Conservation (phyloP, 2,797 vertebrate species). For the Miichthys miiuy region DNA sequence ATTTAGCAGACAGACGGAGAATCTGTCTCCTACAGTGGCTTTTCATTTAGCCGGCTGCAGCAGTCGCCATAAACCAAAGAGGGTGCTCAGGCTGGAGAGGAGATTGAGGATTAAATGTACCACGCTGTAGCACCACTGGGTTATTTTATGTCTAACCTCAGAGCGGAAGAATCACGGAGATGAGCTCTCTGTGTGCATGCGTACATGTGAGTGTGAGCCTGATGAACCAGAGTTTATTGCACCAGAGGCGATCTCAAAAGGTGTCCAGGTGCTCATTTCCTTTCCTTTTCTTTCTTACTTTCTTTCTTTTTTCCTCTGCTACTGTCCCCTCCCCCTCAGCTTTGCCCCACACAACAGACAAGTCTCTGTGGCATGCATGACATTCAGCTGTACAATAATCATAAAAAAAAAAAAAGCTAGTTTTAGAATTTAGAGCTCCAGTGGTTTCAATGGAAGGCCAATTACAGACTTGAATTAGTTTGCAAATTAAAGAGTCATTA, state of each 20-base stretch:
- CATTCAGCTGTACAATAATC: slow-evolving; percentile 93
- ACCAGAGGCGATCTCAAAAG: slow-evolving; percentile 57
- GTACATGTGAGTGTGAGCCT: slow-evolving; percentile 43
- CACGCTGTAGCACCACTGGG: slow-evolving; percentile 67
- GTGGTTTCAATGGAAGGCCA: slow-evolving; percentile 96
- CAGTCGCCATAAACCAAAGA: slow-evolving; percentile 62
- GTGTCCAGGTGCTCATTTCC: slow-evolving; percentile 55
- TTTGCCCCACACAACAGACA: slow-evolving; percentile 56
- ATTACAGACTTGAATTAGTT: slow-evolving; percentile 98
- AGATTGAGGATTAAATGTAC: slow-evolving; percentile 78
- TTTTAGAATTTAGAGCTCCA: slow-evolving; percentile 95
- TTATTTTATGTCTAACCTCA: slow-evolving; percentile 72
- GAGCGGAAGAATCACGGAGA: slow-evolving; percentile 60
- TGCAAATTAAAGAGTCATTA: slow-evolving; percentile 98
- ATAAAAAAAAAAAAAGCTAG: slow-evolving; percentile 77
- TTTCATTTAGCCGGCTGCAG: slow-evolving; percentile 67
- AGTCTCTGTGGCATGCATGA: slow-evolving; percentile 86
- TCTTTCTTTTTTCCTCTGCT: neutral
- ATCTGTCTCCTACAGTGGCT: slow-evolving; percentile 54
- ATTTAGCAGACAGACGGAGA: slow-evolving; percentile 60
- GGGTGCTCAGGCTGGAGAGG: slow-evolving; percentile 63
- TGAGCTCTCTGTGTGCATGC: slow-evolving; percentile 55
- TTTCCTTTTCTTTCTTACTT: slow-evolving; percentile 14
- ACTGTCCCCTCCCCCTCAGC: neutral
- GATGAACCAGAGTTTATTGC: slow-evolving; percentile 68